These are phyloP conservation scores for Agrotis clavis DNA, from an alignment of 2,888 invertebrate species.

Conservation along the genomic window DNA sequence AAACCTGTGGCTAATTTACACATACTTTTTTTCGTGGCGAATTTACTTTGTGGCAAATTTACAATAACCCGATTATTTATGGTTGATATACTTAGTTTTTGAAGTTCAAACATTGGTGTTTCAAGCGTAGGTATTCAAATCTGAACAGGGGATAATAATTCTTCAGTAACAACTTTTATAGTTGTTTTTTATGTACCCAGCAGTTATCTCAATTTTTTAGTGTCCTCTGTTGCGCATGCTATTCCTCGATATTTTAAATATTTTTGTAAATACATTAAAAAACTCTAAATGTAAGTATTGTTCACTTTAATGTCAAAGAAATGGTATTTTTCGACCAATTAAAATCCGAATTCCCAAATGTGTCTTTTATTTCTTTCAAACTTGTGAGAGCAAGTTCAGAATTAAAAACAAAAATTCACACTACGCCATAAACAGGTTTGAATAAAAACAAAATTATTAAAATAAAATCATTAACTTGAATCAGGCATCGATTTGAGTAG, in stretches of 20 bases:
- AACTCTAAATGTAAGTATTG: constrained; percentile 37
- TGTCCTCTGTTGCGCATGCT: constrained; percentile 4
- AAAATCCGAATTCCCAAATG: constrained; percentile 74
- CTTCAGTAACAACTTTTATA: background rate
- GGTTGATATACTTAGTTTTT: too few species aligned
- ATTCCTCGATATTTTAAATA: constrained; percentile 24
- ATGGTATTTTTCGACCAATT: constrained; percentile 76
- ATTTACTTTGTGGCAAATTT: too few species aligned
- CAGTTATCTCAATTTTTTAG: background rate
- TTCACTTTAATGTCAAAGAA: constrained; percentile 56
- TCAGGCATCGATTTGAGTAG: too few species aligned
- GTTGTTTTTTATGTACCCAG: background rate
- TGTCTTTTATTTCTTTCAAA: constrained; percentile 20
- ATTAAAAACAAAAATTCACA: too few species aligned
- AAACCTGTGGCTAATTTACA: too few species aligned
- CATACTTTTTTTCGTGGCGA: too few species aligned
- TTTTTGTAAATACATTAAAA: constrained; percentile 52
- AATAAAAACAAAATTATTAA: too few species aligned
- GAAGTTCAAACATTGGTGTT: too few species aligned
- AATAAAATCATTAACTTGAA: too few species aligned
- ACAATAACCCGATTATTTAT: too few species aligned
- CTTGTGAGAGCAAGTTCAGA: background rate
- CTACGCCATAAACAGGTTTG: too few species aligned
- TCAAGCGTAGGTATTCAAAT: too few species aligned
- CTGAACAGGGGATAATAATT: background rate